These are phyloP conservation scores for Hippocampus zosterae DNA, from an alignment of 2,113 vertebrate species.

Conservation along the genomic window DNA sequence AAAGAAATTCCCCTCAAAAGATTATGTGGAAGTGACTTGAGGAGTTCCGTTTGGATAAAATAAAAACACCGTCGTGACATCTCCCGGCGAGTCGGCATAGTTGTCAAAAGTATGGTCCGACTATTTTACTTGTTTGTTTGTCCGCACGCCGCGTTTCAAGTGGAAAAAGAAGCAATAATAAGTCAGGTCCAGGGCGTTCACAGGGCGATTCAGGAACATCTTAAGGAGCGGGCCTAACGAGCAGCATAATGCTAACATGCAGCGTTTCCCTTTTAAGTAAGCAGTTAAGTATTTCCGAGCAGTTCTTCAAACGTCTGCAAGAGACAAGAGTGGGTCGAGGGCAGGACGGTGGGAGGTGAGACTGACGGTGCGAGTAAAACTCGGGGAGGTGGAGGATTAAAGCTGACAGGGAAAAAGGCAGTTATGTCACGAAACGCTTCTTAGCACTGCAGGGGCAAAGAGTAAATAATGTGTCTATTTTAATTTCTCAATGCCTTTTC, in stretches of 20 bases:
- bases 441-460: constrained; percentile 25
- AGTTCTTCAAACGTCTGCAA: constrained; percentile 30
- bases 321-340: constrained; percentile 19
- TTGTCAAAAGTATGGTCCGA: neutral
- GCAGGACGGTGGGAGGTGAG: constrained; percentile 10
- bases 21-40: too few relatives aligned
- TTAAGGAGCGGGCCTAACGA: constrained; percentile 12
- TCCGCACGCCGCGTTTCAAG: neutral
- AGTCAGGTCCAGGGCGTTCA: constrained; percentile 1
- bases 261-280: constrained; percentile 20
- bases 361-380: constrained; percentile 20
- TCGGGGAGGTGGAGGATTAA: constrained; percentile 23
- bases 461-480: constrained; percentile 63
- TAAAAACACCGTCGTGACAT: too few relatives aligned
- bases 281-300: constrained; percentile 45
- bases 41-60: too few relatives aligned
- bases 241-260: constrained; percentile 8
- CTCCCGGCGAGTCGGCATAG: too few relatives aligned
- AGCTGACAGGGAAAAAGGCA: constrained; percentile 34
- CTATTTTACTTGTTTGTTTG: neutral
- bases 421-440: constrained; percentile 34
- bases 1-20: too few relatives aligned
- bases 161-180: constrained; percentile 9
- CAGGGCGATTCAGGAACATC: neutral
- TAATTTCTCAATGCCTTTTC: constrained; percentile 45